Evolutionary conservation across 30 jellyfish, hydroid and myxozoan genomes (phyloP), one percentile per base, ranked within the genome.

Genomic region (Haliclystus octoradiatus): DNA sequence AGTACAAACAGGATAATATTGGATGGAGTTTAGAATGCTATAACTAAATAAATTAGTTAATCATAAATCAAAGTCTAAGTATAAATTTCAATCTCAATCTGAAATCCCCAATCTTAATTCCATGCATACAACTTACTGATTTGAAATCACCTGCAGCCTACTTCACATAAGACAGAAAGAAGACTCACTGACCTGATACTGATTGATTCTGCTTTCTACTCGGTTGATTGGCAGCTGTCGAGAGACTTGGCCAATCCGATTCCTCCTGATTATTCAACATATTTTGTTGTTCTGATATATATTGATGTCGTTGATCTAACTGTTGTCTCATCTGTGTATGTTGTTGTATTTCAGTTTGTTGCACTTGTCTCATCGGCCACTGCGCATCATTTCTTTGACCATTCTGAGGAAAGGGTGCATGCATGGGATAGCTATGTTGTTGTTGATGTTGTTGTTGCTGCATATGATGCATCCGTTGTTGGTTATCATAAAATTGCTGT

Each of bases 251-350:
- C 57, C 57, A 40, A 5, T 40, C 57, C 19, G 57, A 40, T 9
- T 19, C 57, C 57, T 40, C 57, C 14, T 40, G 19, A 40, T 40
- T 40, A 19, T 5, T 9, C 9, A 19, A 40, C 57, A 19, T 9
- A 9, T 19, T 9, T 40, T 5, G 57, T 19, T 40, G 57, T 40
- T 19, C 14, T 5, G 57, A 40, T 19, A n/a, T n/a, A n/a, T 40
- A 19, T 12, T 40, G 75, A 23, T 28, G 69, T 30, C 60, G 92
- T 33, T 72, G 77, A 31, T 63, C 67, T 32, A 63, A 79, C 13
- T 34, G 52, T 32, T 75, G 71, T 22, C 77, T 73, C 3, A 72
- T 77, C 25, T 72, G 26, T 32, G 77, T 75, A 33, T 75, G 86
- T 33, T 75, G 86, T 2, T 62, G 31, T 2, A 64, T 35, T 49